Evolutionary conservation across 2,888 invertebrate species (phyloP).

Genomic region (Acanthoscelides obtectus): DNA sequence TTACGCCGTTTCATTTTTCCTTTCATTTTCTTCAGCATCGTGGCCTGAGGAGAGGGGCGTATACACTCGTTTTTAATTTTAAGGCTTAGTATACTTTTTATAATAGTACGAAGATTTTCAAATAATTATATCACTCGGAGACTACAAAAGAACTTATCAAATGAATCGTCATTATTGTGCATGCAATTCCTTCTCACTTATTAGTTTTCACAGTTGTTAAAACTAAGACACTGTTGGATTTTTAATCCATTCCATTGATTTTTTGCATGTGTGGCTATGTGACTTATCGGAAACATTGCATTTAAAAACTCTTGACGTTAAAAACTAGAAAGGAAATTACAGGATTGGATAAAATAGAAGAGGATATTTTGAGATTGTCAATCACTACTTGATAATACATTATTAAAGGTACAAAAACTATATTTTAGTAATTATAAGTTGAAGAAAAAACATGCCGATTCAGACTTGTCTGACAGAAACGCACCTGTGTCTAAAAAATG

Average conservation of each 20-base stretch:
- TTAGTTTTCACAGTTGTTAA: too few species aligned
- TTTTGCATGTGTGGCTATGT: too few species aligned
- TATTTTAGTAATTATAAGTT: background rate
- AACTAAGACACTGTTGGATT: too few species aligned
- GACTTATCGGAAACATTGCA: too few species aligned
- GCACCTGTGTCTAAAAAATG: background rate
- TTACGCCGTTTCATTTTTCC: slow-evolving; percentile 95
- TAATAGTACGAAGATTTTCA: background rate
- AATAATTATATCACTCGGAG: background rate
- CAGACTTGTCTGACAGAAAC: background rate
- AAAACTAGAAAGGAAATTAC: background rate
- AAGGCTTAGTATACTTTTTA: background rate
- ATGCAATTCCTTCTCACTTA: too few species aligned
- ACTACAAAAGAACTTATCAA: too few species aligned
- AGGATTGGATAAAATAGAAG: background rate
- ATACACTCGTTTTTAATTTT: slow-evolving; percentile 11
- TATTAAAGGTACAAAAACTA: background rate
- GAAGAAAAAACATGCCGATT: background rate
- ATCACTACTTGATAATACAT: background rate
- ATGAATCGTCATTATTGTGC: too few species aligned
- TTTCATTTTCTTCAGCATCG: slow-evolving; percentile 98
- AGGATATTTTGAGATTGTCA: background rate
- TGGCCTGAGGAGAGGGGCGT: slow-evolving; percentile 73
- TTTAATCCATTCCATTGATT: too few species aligned
- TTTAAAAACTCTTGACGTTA: background rate